Evolutionary conservation across 2,888 invertebrate species (phyloP).

Genomic region (Epistrophe grossulariae): DNA sequence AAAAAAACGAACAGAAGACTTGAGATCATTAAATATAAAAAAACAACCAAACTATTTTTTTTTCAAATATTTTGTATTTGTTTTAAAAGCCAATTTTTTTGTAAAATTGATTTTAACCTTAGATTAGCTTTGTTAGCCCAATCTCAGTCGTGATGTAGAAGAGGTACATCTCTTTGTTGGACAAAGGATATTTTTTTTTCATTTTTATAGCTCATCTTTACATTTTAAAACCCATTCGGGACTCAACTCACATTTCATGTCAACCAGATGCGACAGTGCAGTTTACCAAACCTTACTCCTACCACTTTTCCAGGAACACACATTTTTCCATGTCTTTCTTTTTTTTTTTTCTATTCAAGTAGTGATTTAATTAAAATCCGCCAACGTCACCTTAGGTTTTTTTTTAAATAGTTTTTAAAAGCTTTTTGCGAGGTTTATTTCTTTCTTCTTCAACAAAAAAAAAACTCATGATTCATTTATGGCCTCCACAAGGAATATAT

Average conservation of each 20-base stretch:
- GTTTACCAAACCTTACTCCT: background rate
- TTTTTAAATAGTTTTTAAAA: background rate
- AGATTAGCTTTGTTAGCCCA: too few species aligned
- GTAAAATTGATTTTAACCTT: too few species aligned
- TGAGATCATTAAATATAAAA: too few species aligned
- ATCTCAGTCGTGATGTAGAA: too few species aligned
- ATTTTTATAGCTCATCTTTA: background rate
- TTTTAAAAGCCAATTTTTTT: too few species aligned
- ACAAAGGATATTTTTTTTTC: background rate
- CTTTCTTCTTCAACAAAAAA: background rate
- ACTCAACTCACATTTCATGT: background rate
- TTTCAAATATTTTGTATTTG: too few species aligned
- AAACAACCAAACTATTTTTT: too few species aligned
- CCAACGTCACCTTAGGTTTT: conserved; percentile 13
- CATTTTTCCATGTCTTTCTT: background rate
- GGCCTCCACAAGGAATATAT: background rate
- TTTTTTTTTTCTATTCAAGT: background rate
- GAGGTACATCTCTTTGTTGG: background rate
- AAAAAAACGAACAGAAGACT: too few species aligned
- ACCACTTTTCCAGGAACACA: background rate
- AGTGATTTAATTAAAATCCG: conserved; percentile 16
- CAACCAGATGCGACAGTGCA: background rate
- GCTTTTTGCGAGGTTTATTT: conserved; percentile 14
- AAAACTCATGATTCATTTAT: conserved; percentile 9
- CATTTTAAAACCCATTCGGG: background rate